Evolutionary conservation across 2,797 vertebrate genomes (phyloP), one percentile per base, ranked within the genome.

Genomic region (Trachurus trachurus): DNA sequence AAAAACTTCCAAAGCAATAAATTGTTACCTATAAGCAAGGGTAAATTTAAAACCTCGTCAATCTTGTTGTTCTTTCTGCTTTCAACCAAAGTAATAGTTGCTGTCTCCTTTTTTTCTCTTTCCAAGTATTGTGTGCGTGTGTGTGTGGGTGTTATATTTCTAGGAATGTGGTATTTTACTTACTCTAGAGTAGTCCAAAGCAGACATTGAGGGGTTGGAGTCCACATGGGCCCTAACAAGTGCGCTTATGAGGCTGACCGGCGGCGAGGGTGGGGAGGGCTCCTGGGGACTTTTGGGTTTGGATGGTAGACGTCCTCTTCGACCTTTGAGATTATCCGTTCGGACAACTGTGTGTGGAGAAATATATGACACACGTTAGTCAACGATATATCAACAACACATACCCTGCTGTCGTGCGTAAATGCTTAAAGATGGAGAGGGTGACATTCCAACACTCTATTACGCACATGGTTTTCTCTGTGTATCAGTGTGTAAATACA

Each of bases 281-380:
- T 99, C 98, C 95, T 98, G 98, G 82, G 97, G 98, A 92, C 97
- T 99, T 96, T 99, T 99, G 88, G 98, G 98, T 93, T 99, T 99
- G 86, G 98, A 99, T 74, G 98, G 98, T 81, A 99, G 94, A 65
- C 98, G 97, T 93, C 98, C 98, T 96, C 98, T 96, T 80, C 98
- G 95, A 93, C 98, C 98, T 95, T 99, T 99, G 66, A 99, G 95
- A 93, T 97, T 99, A 94, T 97, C 98, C 40, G 98, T 99, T 86
- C 98, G 96, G 88, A 99, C 98, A 93, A 99, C 98, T 99, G 94
- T 75, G 72, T 74, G 50, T 73, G 22, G 52, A 80, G 62, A 85
- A 66, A 83, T 1, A 66, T 4, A n/a, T 60, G 66, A 60, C 26
- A 71, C 3, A 12, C 31, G 12, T 54, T 47, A 68, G 17, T 67